Percentiles rank a stretch among this genome's conserved stretches.
Conservation (phyloP, 2,888 invertebrate genomes). For the Ichneumoninae sp. region DNA sequence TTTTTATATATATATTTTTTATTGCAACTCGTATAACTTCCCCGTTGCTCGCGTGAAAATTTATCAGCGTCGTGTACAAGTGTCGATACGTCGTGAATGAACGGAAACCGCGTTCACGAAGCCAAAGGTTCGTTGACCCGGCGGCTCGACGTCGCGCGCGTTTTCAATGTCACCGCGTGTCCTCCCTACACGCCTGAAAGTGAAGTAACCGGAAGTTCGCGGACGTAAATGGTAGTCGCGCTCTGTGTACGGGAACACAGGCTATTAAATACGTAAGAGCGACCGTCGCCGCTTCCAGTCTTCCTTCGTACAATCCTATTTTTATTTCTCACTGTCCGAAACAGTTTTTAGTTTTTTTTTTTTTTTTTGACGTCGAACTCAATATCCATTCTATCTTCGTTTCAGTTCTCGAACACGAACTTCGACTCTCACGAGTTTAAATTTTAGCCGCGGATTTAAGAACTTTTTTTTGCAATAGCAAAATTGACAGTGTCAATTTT, state of each 20-base stretch:
- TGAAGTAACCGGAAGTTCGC: conserved; percentile 73
- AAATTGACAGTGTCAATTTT: not conserved
- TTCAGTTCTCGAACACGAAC: not conserved
- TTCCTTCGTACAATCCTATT: conserved; percentile 6
- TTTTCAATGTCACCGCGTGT: conserved; percentile 67
- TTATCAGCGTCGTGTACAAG: not conserved
- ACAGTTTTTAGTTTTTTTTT: not conserved
- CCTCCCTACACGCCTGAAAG: conserved; percentile 68
- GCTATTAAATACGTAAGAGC: conserved; percentile 48
- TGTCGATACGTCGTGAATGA: conserved; percentile 1
- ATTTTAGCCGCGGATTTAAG: too few species aligned
- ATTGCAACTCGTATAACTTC: not conserved
- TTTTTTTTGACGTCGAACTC: not conserved
- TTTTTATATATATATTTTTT: conserved; percentile 17
- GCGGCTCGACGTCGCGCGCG: conserved; percentile 53
- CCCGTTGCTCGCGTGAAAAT: conserved; percentile 26
- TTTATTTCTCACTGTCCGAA: not conserved
- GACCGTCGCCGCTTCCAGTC: conserved; percentile 5
- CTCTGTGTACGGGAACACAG: conserved; percentile 49
- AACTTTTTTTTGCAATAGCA: not conserved
- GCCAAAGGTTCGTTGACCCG: conserved; percentile 69
- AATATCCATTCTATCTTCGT: conserved; percentile 1
- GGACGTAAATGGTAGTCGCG: conserved; percentile 68
- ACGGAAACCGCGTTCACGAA: conserved; percentile 27
- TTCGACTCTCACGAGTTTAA: not conserved